Conservation (phyloP, 2,888 invertebrate species). For the Apotomis betuletana region DNA sequence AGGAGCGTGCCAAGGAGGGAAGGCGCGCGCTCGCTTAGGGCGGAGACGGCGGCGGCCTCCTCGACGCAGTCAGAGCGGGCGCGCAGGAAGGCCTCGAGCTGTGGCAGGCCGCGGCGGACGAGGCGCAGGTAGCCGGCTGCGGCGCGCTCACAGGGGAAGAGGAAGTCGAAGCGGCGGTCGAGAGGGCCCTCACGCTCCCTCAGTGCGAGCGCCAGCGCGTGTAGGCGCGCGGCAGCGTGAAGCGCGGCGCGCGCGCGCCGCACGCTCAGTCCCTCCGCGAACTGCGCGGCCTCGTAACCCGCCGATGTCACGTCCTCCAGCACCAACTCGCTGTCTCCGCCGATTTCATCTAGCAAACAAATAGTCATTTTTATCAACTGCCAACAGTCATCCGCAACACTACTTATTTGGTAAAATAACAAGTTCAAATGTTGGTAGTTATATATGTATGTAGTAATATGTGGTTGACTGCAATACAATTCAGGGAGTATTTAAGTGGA, state of each 20-base stretch:
- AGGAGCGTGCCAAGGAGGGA: conserved; percentile 88
- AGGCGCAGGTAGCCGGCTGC: conserved; percentile 91
- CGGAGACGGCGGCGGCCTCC: conserved; percentile 85
- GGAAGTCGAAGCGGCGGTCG: conserved; percentile 82
- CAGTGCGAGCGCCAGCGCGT: conserved; percentile 87
- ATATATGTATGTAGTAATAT: too few species aligned
- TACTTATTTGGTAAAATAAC: too few species aligned
- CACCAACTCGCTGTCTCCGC: conserved; percentile 86
- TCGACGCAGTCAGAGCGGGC: conserved; percentile 85
- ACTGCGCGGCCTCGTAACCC: conserved; percentile 86
- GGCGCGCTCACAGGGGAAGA: conserved; percentile 90
- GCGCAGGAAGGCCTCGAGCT: conserved; percentile 88
- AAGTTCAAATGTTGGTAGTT: too few species aligned
- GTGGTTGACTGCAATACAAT: too few species aligned
- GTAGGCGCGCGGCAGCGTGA: conserved; percentile 87
- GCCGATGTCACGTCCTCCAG: conserved; percentile 88
- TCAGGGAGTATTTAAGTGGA: too few species aligned
- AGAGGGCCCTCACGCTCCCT: conserved; percentile 77
- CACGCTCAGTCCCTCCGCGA: conserved; percentile 86
- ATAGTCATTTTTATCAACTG: not conserved
- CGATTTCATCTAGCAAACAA: conserved; percentile 73
- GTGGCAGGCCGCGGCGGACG: conserved; percentile 90
- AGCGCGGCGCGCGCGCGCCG: conserved; percentile 87
- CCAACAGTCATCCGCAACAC: not conserved
- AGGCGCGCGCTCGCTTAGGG: conserved; percentile 87